A percentile compares a stretch with the other conserved stretches of the same genome.
Evolutionary conservation across 2,113 vertebrate species (phyloP).

Genomic region (Triplophysa tibetana): DNA sequence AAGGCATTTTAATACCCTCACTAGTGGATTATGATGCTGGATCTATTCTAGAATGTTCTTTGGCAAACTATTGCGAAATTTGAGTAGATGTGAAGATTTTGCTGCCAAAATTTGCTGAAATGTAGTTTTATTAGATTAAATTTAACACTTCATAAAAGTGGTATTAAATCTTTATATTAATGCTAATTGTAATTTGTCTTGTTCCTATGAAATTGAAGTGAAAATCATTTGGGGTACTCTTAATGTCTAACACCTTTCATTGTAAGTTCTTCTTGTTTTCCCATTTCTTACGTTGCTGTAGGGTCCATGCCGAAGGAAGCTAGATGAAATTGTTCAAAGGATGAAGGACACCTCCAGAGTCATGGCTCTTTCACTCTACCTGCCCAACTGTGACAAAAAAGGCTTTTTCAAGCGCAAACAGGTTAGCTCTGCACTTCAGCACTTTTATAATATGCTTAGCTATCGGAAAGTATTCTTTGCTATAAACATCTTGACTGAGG

Average conservation of each 20-base stretch:
- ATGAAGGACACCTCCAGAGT: constrained; percentile 87
- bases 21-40: too few species aligned
- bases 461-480: constrained; percentile 5
- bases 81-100: too few species aligned
- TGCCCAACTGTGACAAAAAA: constrained; percentile 97
- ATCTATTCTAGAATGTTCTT: too few species aligned
- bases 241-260: not conserved
- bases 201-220: too few species aligned
- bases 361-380: constrained; percentile 84
- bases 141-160: too few species aligned
- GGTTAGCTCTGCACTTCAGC: constrained; percentile 66
- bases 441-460: constrained; percentile 11
- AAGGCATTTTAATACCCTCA: too few species aligned
- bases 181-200: too few species aligned
- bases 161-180: too few species aligned
- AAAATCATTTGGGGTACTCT: not conserved
- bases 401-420: constrained; percentile 98
- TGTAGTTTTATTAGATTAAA: too few species aligned
- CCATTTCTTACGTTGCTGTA: constrained; percentile 52
- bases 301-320: constrained; percentile 91
- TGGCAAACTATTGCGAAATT: too few species aligned
- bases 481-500: constrained; percentile 25
- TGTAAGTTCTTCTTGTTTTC: not conserved
- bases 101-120: too few species aligned
- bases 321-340: constrained; percentile 88